These are phyloP conservation scores for Centropus bengalensis DNA, from an alignment of 2,113 vertebrate genomes.

Conservation along the genomic window DNA sequence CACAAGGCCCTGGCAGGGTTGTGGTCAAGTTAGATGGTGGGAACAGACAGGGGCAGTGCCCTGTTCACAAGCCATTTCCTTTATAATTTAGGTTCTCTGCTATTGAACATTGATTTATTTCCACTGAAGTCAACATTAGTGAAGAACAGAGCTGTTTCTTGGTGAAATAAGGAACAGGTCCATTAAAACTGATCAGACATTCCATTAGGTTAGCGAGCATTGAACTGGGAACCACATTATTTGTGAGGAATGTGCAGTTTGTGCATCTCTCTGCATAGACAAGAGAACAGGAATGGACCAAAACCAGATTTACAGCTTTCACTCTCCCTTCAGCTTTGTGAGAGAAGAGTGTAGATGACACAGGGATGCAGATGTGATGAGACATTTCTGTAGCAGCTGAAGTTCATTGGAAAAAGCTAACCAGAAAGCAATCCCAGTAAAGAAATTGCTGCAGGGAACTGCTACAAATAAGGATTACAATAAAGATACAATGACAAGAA, in stretches of 20 bases:
- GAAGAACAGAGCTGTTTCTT: not conserved
- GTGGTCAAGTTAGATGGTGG: fast-evolving
- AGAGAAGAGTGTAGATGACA: not conserved
- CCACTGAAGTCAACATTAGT: not conserved
- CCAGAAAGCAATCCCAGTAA: not conserved
- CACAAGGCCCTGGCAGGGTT: not conserved
- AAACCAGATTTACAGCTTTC: not conserved
- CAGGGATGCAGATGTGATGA: slow-evolving; percentile 19
- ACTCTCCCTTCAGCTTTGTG: not conserved
- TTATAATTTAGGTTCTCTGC: not conserved
- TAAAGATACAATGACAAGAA: not conserved
- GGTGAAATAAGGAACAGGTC: not conserved
- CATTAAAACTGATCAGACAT: not conserved
- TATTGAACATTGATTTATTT: not conserved
- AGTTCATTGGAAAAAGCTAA: slow-evolving; percentile 15
- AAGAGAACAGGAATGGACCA: not conserved
- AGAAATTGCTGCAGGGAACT: slow-evolving; percentile 36
- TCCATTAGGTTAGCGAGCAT: not conserved
- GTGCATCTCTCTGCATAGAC: not conserved
- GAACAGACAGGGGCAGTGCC: not conserved
- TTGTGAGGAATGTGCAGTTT: not conserved
- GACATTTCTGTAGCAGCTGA: slow-evolving; percentile 2
- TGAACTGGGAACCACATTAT: not conserved
- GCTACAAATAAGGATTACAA: slow-evolving; percentile 25
- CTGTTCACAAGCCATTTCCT: not conserved